A percentile compares a stretch with the other conserved stretches of the same genome.
These are phyloP conservation scores for Tigriopus californicus DNA, from an alignment of 2,888 invertebrate species.

Conservation along the genomic window DNA sequence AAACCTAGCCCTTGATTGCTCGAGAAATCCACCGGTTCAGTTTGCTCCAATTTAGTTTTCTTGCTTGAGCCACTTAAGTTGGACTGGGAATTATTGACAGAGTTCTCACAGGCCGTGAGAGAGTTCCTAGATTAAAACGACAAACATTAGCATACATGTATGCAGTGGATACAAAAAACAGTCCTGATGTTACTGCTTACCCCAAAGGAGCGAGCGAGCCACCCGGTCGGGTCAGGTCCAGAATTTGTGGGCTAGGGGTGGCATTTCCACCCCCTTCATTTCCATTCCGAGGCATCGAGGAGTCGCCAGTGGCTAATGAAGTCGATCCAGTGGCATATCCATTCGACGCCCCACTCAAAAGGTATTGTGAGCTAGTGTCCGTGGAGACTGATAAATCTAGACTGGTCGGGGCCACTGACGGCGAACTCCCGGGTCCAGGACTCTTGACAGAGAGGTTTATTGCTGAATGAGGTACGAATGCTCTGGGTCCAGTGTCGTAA, in stretches of 20 bases:
- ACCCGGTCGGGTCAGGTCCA: constrained; percentile 12
- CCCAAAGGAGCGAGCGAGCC: neutral
- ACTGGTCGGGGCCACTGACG: too few relatives aligned
- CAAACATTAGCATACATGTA: too few relatives aligned
- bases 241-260: constrained; percentile 12
- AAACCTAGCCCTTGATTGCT: neutral
- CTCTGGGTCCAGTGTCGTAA: constrained; percentile 8
- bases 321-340: too few relatives aligned
- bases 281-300: neutral
- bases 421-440: neutral
- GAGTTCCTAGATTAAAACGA: too few relatives aligned
- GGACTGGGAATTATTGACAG: too few relatives aligned
- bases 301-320: too few relatives aligned
- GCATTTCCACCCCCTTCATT: neutral
- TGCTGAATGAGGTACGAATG: constrained; percentile 14
- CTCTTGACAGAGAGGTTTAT: constrained; percentile 14
- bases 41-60: constrained; percentile 22
- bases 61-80: neutral
- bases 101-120: too few relatives aligned
- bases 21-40: constrained; percentile 29
- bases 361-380: too few relatives aligned
- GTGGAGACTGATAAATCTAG: too few relatives aligned
- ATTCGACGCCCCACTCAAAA: too few relatives aligned
- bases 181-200: too few relatives aligned
- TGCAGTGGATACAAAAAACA: too few relatives aligned